Percentiles rank a stretch among this genome's conserved stretches.
Conservation (phyloP, 2,797 vertebrate genomes). For the Naso thynnoides region DNA sequence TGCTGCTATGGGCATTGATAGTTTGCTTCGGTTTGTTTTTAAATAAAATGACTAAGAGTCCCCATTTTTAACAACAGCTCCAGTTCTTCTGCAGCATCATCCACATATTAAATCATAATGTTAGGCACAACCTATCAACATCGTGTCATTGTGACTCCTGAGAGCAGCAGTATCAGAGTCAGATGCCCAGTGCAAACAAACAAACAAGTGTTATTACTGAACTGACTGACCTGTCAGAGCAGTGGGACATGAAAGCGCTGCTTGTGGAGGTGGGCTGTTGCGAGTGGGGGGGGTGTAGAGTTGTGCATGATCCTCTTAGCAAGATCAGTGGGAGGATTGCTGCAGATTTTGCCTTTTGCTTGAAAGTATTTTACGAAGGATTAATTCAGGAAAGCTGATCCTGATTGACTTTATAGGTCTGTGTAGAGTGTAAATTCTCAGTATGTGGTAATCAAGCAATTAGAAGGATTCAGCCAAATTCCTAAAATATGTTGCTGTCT, state of each 20-base stretch:
- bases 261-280: not conserved
- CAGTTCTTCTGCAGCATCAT: not conserved
- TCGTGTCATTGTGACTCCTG: constrained; percentile 13
- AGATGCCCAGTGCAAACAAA: not conserved
- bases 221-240: not conserved
- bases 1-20: not conserved
- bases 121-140: constrained; percentile 18
- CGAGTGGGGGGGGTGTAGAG: not conserved
- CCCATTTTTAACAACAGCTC: not conserved
- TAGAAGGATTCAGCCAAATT: not conserved
- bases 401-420: not conserved
- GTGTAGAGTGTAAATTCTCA: constrained; percentile 1
- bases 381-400: not conserved
- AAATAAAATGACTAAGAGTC: not conserved
- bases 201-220: constrained; percentile 1
- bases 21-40: not conserved
- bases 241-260: constrained; percentile 26
- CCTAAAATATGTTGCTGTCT: not conserved
- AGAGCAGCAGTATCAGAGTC: not conserved
- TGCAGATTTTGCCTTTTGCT: not conserved
- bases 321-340: not conserved
- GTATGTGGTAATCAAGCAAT: not conserved
- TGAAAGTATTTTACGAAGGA: not conserved
- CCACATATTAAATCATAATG: not conserved
- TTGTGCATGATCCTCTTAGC: not conserved